Percentiles rank a stretch among this genome's conserved stretches.
These are phyloP conservation scores for Drosophila dives DNA, from an alignment of 2,888 invertebrate genomes.

Conservation along the genomic window DNA sequence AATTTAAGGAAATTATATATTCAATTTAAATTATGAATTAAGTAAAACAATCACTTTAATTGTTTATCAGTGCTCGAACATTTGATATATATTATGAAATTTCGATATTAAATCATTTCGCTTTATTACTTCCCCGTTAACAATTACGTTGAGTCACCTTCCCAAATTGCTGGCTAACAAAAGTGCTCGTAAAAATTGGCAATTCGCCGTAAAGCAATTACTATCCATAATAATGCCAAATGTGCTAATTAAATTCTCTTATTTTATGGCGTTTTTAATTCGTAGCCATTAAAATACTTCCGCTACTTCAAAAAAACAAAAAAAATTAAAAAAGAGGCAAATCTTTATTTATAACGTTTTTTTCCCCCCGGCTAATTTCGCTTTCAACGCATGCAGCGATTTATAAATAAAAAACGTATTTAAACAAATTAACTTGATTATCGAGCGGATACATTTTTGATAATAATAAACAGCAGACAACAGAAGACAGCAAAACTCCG, in stretches of 20 bases:
- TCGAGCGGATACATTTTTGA: constrained; percentile 62
- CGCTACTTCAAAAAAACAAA: constrained; percentile 65
- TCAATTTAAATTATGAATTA: neutral
- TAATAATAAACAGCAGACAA: constrained; percentile 38
- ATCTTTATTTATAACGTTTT: constrained; percentile 16
- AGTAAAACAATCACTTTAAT: neutral
- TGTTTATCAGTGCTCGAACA: neutral
- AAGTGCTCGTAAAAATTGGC: constrained; percentile 32
- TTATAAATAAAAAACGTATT: constrained; percentile 67
- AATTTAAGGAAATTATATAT: neutral
- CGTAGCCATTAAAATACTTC: constrained; percentile 53
- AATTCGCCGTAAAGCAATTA: constrained; percentile 53
- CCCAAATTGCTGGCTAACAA: constrained; percentile 7
- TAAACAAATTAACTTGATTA: constrained; percentile 76
- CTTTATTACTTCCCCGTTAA: constrained; percentile 25
- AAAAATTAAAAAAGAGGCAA: neutral
- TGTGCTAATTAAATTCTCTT: constrained; percentile 63
- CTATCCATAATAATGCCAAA: constrained; percentile 63
- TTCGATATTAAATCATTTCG: constrained; percentile 1
- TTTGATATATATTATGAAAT: neutral
- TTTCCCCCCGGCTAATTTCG: constrained; percentile 22
- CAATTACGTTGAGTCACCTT: constrained; percentile 16
- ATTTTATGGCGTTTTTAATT: constrained; percentile 22
- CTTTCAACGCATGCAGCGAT: constrained; percentile 11
- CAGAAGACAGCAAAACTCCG: neutral